Conservation (phyloP, 2,797 vertebrate species). For the Ptychadena robeensis region DNA sequence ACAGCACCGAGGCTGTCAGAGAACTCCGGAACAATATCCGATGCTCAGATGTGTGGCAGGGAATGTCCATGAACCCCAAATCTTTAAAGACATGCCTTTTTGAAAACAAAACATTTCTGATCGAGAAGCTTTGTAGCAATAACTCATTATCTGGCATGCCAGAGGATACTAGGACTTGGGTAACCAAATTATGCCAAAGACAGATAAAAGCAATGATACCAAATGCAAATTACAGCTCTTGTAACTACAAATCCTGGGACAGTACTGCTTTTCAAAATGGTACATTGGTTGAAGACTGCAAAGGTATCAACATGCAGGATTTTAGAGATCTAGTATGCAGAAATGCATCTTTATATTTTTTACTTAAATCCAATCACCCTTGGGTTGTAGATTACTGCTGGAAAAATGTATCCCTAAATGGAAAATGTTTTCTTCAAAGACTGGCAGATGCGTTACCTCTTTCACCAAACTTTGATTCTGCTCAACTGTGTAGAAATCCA, state of each 20-base stretch:
- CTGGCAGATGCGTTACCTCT: constrained; percentile 83
- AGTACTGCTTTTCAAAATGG: constrained; percentile 71
- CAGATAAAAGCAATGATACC: constrained; percentile 70
- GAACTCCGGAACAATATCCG: constrained; percentile 66
- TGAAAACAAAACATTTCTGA: constrained; percentile 79
- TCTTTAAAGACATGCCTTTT: constrained; percentile 85
- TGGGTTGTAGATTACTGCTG: constrained; percentile 74
- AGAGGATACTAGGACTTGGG: constrained; percentile 66
- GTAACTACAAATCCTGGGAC: constrained; percentile 76
- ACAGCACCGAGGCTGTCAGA: constrained; percentile 42
- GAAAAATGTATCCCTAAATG: constrained; percentile 67
- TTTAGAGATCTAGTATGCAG: constrained; percentile 81
- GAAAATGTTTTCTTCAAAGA: constrained; percentile 83
- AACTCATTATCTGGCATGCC: constrained; percentile 66
- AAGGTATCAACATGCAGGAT: constrained; percentile 65
- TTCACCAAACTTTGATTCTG: constrained; percentile 77
- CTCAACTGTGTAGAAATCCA: constrained; percentile 82
- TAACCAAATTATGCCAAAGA: constrained; percentile 74
- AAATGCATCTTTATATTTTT: constrained; percentile 76
- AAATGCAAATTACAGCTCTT: constrained; percentile 69
- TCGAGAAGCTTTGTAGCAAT: constrained; percentile 75
- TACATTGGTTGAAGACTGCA: constrained; percentile 75
- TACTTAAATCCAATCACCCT: constrained; percentile 70
- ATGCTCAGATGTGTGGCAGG: constrained; percentile 76
- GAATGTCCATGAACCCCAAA: constrained; percentile 76